Evolutionary conservation across 2,113 vertebrate genomes (phyloP).

Genomic region (Melanotaenia duboulayi): DNA sequence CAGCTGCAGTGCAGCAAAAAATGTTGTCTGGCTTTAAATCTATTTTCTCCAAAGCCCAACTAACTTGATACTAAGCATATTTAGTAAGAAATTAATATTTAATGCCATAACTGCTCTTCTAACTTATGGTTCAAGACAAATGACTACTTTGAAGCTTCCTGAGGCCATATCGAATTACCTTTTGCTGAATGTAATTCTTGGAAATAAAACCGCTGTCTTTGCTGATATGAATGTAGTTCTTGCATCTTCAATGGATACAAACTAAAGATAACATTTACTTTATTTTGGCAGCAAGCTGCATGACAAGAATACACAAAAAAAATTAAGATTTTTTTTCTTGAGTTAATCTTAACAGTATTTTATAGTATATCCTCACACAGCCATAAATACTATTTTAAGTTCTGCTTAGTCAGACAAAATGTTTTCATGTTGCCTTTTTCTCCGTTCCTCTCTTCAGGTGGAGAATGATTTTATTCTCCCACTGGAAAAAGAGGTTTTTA

Average conservation of each 20-base stretch:
- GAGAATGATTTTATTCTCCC: conserved; percentile 97
- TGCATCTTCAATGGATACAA: not conserved
- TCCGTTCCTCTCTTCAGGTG: conserved; percentile 79
- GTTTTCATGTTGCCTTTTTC: conserved; percentile 4
- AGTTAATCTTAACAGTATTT: not conserved
- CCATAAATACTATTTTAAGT: not conserved
- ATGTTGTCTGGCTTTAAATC: conserved; percentile 20
- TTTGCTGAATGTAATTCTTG: not conserved
- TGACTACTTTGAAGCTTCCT: not conserved
- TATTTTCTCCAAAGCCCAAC: conserved; percentile 17
- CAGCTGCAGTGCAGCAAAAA: conserved; percentile 71
- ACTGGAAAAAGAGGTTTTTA: conserved; percentile 94
- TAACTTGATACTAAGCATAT: conserved; percentile 21
- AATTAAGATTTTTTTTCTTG: not conserved
- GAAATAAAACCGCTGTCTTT: not conserved
- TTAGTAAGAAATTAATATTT: conserved; percentile 32
- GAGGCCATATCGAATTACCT: not conserved
- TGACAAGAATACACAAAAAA: not conserved
- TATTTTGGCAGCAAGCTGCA: conserved; percentile 1
- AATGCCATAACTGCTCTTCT: not conserved
- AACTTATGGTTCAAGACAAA: conserved; percentile 2
- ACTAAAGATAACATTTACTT: conserved; percentile 1
- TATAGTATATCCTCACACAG: not conserved
- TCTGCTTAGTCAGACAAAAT: not conserved
- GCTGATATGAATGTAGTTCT: not conserved